Evolutionary conservation across 2,113 vertebrate genomes (phyloP).

Genomic region (Paracanthobrama guichenoti): DNA sequence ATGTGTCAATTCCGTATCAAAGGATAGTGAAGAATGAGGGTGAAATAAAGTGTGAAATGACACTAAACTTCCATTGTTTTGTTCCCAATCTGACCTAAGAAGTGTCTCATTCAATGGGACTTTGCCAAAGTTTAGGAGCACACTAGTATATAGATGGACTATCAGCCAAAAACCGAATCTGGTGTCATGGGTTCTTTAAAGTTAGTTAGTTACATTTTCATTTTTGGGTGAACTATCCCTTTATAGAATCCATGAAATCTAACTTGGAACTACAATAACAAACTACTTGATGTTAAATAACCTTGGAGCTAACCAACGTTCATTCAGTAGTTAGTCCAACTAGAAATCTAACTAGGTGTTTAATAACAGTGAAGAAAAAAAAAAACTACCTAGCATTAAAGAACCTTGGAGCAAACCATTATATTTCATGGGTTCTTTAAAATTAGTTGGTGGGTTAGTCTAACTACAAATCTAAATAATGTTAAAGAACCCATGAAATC

Average conservation of each 20-base stretch:
- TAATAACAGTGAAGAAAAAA: neutral
- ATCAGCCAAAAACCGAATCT: neutral
- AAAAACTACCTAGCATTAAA: neutral
- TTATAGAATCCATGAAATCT: too few relatives aligned
- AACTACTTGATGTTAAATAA: neutral
- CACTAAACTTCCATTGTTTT: slow-evolving; percentile 13
- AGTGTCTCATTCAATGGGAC: neutral
- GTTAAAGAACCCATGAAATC: neutral
- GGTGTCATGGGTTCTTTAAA: neutral
- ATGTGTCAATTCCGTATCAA: slow-evolving; percentile 15
- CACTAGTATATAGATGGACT: neutral
- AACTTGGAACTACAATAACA: too few relatives aligned
- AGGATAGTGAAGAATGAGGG: neutral
- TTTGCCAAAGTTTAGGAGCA: neutral
- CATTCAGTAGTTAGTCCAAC: neutral
- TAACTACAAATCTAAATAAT: neutral
- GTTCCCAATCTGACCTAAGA: neutral
- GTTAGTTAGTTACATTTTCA: too few relatives aligned
- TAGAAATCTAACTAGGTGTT: neutral
- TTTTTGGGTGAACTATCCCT: too few relatives aligned
- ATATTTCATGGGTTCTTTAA: neutral
- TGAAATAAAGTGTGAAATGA: slow-evolving; percentile 6
- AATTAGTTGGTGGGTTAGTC: neutral
- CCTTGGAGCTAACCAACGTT: neutral
- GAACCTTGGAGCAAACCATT: neutral